Conservation (phyloP, 2,888 invertebrate species). For the Tupiocoris notatus region DNA sequence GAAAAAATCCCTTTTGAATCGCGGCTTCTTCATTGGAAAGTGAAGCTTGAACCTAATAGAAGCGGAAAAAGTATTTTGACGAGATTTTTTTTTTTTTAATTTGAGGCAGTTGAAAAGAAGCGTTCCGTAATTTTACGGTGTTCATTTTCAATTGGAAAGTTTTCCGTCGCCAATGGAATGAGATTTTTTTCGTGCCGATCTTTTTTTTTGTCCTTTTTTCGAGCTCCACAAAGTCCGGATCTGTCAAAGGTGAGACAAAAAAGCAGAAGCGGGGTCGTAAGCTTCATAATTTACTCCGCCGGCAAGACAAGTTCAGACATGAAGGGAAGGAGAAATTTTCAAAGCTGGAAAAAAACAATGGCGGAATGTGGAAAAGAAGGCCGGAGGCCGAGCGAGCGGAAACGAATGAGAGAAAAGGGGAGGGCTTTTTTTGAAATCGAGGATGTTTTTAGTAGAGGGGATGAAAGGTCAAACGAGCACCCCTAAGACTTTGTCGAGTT, state of each 20-base stretch:
- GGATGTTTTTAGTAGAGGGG: too few species aligned
- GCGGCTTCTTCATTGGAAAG: background rate
- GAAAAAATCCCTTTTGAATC: background rate
- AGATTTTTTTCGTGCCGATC: too few species aligned
- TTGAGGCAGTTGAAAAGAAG: conserved; percentile 7
- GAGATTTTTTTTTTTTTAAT: conserved; percentile 24
- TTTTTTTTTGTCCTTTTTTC: background rate
- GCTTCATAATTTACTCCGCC: background rate
- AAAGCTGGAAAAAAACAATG: background rate
- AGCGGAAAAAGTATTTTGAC: background rate
- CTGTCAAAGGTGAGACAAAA: background rate
- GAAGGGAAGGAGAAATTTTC: background rate
- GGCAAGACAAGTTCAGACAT: background rate
- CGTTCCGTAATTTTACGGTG: conserved; percentile 13
- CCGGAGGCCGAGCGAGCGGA: too few species aligned
- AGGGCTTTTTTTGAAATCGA: too few species aligned
- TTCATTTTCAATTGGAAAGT: conserved; percentile 19
- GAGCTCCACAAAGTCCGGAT: background rate
- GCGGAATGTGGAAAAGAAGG: background rate
- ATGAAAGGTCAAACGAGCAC: too few species aligned
- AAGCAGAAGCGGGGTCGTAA: background rate
- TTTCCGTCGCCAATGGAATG: conserved; percentile 6
- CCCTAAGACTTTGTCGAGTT: too few species aligned
- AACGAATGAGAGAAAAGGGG: too few species aligned
- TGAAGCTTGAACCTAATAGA: background rate